phyloP scores from a whole-genome alignment of 2,888 invertebrate genomes.

The Deilephila elpenor region DNA sequence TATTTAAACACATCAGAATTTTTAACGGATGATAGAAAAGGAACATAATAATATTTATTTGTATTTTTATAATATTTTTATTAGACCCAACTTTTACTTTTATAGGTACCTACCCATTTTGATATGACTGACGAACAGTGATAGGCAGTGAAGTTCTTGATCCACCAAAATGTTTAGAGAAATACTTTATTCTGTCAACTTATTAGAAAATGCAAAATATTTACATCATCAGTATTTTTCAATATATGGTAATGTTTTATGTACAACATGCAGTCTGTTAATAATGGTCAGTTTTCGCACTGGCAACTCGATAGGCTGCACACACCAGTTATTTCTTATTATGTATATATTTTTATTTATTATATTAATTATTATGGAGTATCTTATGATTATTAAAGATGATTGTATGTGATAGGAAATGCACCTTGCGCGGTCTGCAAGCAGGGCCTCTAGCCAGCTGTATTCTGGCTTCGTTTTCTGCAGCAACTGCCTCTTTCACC shows the following conservation, averaged over 20 bases:
- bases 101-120: neutral
- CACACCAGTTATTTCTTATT: constrained; percentile 39
- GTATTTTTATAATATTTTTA: neutral
- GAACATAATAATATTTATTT: neutral
- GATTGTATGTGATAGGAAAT: constrained; percentile 1
- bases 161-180: neutral
- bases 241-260: constrained; percentile 35
- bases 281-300: constrained; percentile 36
- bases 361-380: neutral
- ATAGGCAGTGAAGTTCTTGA: constrained; percentile 3
- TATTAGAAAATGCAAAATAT: constrained; percentile 19
- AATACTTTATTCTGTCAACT: constrained; percentile 7
- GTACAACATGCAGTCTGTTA: constrained; percentile 54
- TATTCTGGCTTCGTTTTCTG: constrained; percentile 89
- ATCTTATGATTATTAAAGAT: neutral
- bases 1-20: too few relatives aligned
- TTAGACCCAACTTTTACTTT: neutral
- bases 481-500: constrained; percentile 89
- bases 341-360: neutral
- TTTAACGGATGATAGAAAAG: neutral
- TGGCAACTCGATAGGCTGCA: constrained; percentile 37
- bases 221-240: constrained; percentile 23
- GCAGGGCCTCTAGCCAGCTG: constrained; percentile 90
- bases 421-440: constrained; percentile 89
- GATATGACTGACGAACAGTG: neutral